A percentile compares a stretch with the other conserved stretches of the same genome.
Evolutionary conservation across 2,797 vertebrate genomes (phyloP).

Genomic region (Girardinus metallicus): DNA sequence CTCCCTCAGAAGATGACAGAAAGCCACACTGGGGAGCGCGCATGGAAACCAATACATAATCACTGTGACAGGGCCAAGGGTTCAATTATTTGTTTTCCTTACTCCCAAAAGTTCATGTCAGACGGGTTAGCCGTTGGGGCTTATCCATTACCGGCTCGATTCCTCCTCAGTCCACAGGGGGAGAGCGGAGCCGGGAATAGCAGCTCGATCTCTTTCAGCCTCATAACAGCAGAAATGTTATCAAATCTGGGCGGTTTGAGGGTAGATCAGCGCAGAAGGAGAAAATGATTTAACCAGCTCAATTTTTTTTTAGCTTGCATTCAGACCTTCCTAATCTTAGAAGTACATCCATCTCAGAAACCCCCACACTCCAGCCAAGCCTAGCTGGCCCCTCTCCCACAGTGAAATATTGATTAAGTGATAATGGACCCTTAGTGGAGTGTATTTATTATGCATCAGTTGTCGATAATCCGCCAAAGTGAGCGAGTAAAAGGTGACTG

Average conservation of each 20-base stretch:
- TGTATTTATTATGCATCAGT: constrained; percentile 91
- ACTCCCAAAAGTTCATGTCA: constrained; percentile 83
- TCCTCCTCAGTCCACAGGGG: constrained; percentile 59
- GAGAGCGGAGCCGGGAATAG: constrained; percentile 42
- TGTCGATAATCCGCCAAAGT: constrained; percentile 85
- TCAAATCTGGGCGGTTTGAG: constrained; percentile 4
- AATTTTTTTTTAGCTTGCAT: constrained; percentile 23
- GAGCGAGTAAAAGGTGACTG: constrained; percentile 86
- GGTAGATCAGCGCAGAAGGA: not conserved
- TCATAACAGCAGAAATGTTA: not conserved
- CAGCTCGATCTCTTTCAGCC: constrained; percentile 25
- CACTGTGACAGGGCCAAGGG: constrained; percentile 79
- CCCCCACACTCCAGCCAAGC: constrained; percentile 16
- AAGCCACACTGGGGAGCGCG: constrained; percentile 62
- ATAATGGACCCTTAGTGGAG: constrained; percentile 90
- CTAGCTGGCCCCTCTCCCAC: constrained; percentile 48
- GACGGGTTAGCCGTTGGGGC: constrained; percentile 76
- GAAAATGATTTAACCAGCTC: not conserved
- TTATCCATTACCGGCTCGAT: constrained; percentile 84
- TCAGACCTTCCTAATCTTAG: constrained; percentile 54
- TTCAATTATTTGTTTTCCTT: constrained; percentile 87
- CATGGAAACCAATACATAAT: constrained; percentile 75
- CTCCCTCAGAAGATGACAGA: constrained; percentile 67
- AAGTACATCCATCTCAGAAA: constrained; percentile 75
- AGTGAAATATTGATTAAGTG: constrained; percentile 85